Evolutionary conservation across 2,113 vertebrate genomes (phyloP).

Genomic region (Phocoena sinus): DNA sequence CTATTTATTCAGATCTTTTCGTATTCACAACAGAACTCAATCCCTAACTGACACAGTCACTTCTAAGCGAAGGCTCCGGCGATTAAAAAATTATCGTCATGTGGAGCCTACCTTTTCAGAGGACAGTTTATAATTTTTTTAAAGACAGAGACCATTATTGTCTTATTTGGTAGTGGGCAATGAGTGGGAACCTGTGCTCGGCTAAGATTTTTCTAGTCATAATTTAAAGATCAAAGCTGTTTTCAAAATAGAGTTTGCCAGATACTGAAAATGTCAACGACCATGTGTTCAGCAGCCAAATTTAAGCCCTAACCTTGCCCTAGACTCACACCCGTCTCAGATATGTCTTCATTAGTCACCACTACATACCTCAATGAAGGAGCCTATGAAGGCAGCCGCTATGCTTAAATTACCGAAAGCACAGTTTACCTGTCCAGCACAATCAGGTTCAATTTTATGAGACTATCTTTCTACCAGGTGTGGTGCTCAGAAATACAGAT

Average conservation of each 20-base stretch:
- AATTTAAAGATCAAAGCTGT: constrained; percentile 56
- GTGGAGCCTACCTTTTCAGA: neutral
- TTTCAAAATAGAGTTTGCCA: constrained; percentile 58
- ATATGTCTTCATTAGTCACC: constrained; percentile 59
- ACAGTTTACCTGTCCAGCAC: constrained; percentile 37
- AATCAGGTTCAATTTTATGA: constrained; percentile 59
- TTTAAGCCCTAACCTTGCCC: neutral
- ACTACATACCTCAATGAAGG: neutral
- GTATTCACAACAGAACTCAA: neutral
- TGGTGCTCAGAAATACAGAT: neutral
- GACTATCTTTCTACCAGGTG: constrained; percentile 40
- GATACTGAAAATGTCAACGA: constrained; percentile 57
- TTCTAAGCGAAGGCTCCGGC: neutral
- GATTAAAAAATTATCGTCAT: neutral
- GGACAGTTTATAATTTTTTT: neutral
- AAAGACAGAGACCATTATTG: constrained; percentile 25
- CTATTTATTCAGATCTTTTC: neutral
- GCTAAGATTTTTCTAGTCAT: constrained; percentile 33
- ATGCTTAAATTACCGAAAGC: constrained; percentile 49
- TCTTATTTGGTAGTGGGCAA: neutral
- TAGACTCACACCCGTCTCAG: constrained; percentile 41
- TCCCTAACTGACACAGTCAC: neutral
- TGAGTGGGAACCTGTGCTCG: neutral
- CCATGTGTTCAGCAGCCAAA: constrained; percentile 41
- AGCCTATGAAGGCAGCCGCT: constrained; percentile 34